Base-by-base conservation (phyloP, 2,888 invertebrate species). In the Chrysolina americana region DNA sequence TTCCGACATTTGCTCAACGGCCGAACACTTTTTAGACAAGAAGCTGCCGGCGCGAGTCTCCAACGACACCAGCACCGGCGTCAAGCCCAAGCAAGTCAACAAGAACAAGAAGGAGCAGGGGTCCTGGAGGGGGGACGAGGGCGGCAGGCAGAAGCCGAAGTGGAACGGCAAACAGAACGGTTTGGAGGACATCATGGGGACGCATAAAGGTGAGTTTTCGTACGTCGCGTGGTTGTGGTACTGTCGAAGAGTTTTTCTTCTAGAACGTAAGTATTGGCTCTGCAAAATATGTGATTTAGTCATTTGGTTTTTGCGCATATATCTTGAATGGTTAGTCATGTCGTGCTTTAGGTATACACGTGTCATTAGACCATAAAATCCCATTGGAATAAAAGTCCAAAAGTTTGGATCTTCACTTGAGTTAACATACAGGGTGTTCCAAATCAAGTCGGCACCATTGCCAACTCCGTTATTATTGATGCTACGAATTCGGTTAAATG, bases 131-230 rank as follows among this genome's bases (percentile, higher is more conserved):
- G 65, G 66, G 81, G n/a, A 36, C 36, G 8, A 36, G 36, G 4
- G 6, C 36, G n/a, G n/a, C n/a, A n/a, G n/a, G n/a, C n/a, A n/a
- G n/a, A 89, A 91, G 15, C 90, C 91, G 1, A 87, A 92, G 79
- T 87, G 92, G 28, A 91, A 92, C 13, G 91, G 92, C 64, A 93
- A 93, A 83, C 92, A 92, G 83, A 88, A 91, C 13, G 92, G 93
- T 79, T 87, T 93, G 2, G 93, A 93, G 81, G 91, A 92, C 70
- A 87, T 93, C 62, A 91, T 93, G 86, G 91, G 92, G 77, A 93
- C 93, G 85, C 92, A 92, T 89, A 88, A 87, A 85, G 87, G 88
- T 88, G 77, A 50, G 56, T 75, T 19, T 28, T 70, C 11, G 1
- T 8, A 48, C 2, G 36, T 36, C 8, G 5, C 28, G 28, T 28